Percentiles rank a stretch among this genome's conserved stretches.
Conservation (phyloP, 2,797 vertebrate genomes). For the Myoxocephalus aenaeus region DNA sequence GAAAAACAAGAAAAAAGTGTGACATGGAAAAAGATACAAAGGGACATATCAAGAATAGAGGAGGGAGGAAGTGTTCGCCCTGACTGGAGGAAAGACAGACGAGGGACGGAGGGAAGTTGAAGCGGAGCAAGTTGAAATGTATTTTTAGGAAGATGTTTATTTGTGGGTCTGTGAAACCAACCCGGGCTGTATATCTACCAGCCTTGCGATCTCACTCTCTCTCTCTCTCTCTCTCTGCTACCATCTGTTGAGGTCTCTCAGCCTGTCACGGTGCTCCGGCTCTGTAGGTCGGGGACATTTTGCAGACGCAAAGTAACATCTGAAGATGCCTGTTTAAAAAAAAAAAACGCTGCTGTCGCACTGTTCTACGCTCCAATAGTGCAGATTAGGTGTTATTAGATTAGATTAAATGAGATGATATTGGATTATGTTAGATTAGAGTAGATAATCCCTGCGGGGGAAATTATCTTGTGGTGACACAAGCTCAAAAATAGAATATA, state of each 20-base stretch:
- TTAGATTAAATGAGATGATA: background rate
- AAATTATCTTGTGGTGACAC: background rate
- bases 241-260: constrained; percentile 83
- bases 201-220: constrained; percentile 64
- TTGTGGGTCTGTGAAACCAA: constrained; percentile 85
- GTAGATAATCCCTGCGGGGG: background rate
- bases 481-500: background rate
- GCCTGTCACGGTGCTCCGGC: constrained; percentile 69
- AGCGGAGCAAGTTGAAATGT: constrained; percentile 69
- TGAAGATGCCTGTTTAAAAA: background rate
- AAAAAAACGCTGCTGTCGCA: background rate
- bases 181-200: constrained; percentile 79
- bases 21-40: background rate
- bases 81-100: constrained; percentile 8
- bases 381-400: constrained; percentile 13
- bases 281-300: constrained; percentile 41
- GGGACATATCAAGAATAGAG: background rate
- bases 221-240: constrained; percentile 27
- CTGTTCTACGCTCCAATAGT: background rate
- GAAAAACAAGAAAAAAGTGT: background rate
- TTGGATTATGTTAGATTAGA: constrained; percentile 15
- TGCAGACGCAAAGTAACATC: constrained; percentile 22
- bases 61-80: constrained; percentile 9
- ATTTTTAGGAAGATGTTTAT: constrained; percentile 87
- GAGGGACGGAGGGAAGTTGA: constrained; percentile 20